Conservation (phyloP, 2,113 vertebrate genomes). For the Epinephelus moara region DNA sequence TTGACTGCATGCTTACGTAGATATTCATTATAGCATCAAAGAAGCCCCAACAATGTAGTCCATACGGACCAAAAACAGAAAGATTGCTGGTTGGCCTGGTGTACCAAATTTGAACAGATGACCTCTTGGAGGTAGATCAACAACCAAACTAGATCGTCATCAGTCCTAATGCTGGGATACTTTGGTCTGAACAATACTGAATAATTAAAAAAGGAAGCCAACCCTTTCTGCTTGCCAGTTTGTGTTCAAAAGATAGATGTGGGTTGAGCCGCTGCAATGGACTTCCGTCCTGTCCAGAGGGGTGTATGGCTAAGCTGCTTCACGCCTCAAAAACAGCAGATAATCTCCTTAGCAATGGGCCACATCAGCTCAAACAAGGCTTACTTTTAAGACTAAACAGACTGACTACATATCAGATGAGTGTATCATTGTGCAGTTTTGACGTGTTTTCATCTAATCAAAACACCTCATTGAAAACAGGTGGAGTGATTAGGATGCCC, state of each 20-base stretch:
- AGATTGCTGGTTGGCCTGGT: background rate
- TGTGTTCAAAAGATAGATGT: constrained; percentile 43
- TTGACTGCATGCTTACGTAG: background rate
- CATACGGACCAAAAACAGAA: background rate
- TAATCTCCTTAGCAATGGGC: constrained; percentile 64
- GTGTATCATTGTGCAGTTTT: constrained; percentile 33
- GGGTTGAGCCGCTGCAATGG: constrained; percentile 44
- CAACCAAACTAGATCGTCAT: background rate
- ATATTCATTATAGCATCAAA: background rate
- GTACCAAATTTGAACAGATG: background rate
- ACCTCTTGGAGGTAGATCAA: background rate
- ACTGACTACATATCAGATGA: constrained; percentile 28
- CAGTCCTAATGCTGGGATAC: background rate
- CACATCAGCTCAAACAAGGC: constrained; percentile 48
- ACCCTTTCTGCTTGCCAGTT: constrained; percentile 8
- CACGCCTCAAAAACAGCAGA: constrained; percentile 59
- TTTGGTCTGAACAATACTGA: background rate
- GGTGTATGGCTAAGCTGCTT: constrained; percentile 55
- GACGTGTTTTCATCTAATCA: constrained; percentile 25
- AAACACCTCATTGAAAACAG: constrained; percentile 30
- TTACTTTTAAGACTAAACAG: constrained; percentile 52
- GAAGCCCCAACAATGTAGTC: background rate
- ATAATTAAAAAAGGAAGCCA: constrained; percentile 1
- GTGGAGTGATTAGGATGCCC: constrained; percentile 14
- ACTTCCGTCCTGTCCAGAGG: constrained; percentile 60